Evolutionary conservation across 1,140 invertebrate genomes (phyloP).

Genomic region (Drosophila sechellia): DNA sequence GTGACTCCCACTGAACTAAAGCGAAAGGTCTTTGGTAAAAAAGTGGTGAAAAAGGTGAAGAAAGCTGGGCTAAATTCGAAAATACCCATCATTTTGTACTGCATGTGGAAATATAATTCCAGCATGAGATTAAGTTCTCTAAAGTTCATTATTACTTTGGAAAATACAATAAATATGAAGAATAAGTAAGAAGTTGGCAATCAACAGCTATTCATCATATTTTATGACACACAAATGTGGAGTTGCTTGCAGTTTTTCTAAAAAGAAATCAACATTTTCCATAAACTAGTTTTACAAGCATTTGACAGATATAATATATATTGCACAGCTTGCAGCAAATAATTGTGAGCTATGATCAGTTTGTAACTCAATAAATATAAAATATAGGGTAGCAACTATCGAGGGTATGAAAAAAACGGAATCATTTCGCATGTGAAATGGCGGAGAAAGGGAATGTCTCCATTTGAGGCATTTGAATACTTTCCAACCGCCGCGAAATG

Average conservation of each 20-base stretch:
- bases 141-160: no score
- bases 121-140: no score
- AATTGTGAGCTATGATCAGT: neutral
- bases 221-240: constrained; percentile 3
- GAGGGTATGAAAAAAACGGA: neutral
- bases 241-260: no score
- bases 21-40: constrained; percentile 2
- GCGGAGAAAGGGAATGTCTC: constrained; percentile 38
- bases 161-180: neutral
- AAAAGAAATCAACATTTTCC: neutral
- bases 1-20: constrained; percentile 17
- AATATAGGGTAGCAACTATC: neutral
- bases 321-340: neutral
- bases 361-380: neutral
- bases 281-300: constrained; percentile 12
- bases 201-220: neutral
- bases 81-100: neutral
- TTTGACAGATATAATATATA: constrained; percentile 18
- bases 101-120: neutral
- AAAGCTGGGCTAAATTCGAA: neutral
- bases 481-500: constrained; percentile 23
- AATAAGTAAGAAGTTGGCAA: neutral
- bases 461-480: constrained; percentile 33
- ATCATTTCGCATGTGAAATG: neutral
- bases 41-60: neutral